Conservation (phyloP, 2,888 invertebrate genomes). For the Pharmacophagus antenor region DNA sequence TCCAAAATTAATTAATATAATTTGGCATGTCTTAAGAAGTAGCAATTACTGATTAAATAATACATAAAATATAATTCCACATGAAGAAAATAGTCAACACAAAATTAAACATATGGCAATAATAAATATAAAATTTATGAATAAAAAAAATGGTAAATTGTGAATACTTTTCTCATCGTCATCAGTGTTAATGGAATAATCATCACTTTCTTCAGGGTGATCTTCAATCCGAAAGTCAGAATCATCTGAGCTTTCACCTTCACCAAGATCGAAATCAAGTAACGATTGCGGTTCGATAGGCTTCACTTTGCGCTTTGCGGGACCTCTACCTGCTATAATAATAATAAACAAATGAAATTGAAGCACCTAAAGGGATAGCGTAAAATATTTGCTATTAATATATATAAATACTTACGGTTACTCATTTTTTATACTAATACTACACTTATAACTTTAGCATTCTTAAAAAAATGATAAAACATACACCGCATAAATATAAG, state of each 20-base stretch:
- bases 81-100: too few relatives aligned
- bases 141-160: too few relatives aligned
- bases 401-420: slow-evolving; percentile 18
- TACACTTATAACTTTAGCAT: neutral
- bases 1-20: too few relatives aligned
- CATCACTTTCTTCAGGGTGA: slow-evolving; percentile 89
- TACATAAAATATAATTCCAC: too few relatives aligned
- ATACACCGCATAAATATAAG: neutral
- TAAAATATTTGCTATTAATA: neutral
- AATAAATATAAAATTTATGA: too few relatives aligned
- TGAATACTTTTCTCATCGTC: slow-evolving; percentile 84
- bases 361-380: neutral
- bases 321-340: slow-evolving; percentile 81
- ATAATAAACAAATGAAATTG: neutral
- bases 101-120: too few relatives aligned
- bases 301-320: slow-evolving; percentile 90
- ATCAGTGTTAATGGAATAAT: slow-evolving; percentile 85
- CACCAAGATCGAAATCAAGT: slow-evolving; percentile 91
- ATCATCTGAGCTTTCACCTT: slow-evolving; percentile 96
- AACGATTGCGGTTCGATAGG: slow-evolving; percentile 88
- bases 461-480: neutral
- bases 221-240: slow-evolving; percentile 96
- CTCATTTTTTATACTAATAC: slow-evolving; percentile 10
- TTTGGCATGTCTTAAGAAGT: too few relatives aligned
- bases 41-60: too few relatives aligned